Evolutionary conservation across 2,113 vertebrate genomes (phyloP).

Genomic region (Sigmodon hispidus): DNA sequence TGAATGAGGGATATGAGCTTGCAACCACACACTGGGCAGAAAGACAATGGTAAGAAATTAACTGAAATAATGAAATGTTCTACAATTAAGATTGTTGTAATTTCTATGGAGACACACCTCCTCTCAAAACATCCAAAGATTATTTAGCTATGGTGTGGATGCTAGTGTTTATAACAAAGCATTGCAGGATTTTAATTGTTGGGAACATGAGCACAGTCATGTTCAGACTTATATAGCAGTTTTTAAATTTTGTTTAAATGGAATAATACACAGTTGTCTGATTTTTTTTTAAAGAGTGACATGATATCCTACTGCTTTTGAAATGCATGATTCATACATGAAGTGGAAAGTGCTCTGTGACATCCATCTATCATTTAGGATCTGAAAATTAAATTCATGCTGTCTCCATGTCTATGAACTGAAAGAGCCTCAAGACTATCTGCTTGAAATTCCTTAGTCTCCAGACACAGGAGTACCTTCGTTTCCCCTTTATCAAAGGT

Average conservation of each 20-base stretch:
- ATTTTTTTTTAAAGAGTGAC: conserved; percentile 1
- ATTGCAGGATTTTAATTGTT: conserved; percentile 56
- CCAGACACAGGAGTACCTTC: neutral
- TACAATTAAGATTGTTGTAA: conserved; percentile 59
- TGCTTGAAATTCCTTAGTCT: conserved; percentile 25
- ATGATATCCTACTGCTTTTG: conserved; percentile 20
- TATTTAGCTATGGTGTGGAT: conserved; percentile 46
- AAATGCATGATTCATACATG: neutral
- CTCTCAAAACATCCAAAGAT: conserved; percentile 5
- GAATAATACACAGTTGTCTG: conserved; percentile 10
- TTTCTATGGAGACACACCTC: conserved; percentile 18
- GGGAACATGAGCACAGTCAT: conserved; percentile 5
- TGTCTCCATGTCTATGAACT: conserved; percentile 20
- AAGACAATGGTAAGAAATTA: conserved; percentile 58
- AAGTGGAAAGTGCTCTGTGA: neutral
- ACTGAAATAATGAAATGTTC: conserved; percentile 54
- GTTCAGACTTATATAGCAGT: neutral
- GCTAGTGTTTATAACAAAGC: conserved; percentile 11
- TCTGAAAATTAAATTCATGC: conserved; percentile 24
- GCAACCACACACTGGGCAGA: neutral
- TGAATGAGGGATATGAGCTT: conserved; percentile 29
- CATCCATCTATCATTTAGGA: neutral
- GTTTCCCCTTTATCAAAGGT: conserved; percentile 54
- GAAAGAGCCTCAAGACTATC: neutral
- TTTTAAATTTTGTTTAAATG: neutral